Evolutionary conservation across 2,888 invertebrate genomes (phyloP), one percentile per base, ranked within the genome.

Genomic region (Noctua comes): DNA sequence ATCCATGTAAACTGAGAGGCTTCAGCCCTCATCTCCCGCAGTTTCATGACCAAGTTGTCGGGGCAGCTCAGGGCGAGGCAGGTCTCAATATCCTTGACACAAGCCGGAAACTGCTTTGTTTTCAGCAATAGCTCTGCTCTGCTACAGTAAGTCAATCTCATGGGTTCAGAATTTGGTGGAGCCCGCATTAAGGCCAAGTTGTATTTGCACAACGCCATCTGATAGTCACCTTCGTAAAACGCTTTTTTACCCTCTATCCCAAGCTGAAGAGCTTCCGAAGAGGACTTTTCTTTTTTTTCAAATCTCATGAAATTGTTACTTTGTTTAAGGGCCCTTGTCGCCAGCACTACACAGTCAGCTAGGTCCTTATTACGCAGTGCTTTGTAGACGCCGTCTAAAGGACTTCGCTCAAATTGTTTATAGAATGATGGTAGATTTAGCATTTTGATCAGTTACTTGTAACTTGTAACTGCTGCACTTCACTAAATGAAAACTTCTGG

Each of bases 11-110:
- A 64, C 24, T 8, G 21, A 43, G 31, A 64, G n/a, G 83, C 81
- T 59, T 10, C 40, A 24, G 62, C 54, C 64, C 31, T 81, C 78
- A 81, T 43, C 57, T 83, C 68, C 43, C 2, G 46, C 64, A 81
- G 48, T 57, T 77, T 72, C 2, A 18, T 57, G 11, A 36, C 6
- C 64, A 83, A 31, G 54, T 11, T 57, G 18, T 5, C 16, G 5
- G 68, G 31, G 40, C 81, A 81, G 8, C 68, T 27, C n/a, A 82
- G 21, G 31, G 69, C 18, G 1, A 82, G 79, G 51, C 83, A 83
- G 24, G 46, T 82, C 2, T 82, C 69, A 24, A 82, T 59, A 65
- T 82, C 73, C 27, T 83, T 82, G 16, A 82, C 10, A 73, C 82
- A 79, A 65, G 73, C 65, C 3, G 10, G 6, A 18, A 59, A 82